phyloP scores from a whole-genome alignment of 2,888 invertebrate species.

The Andrena marginata region DNA sequence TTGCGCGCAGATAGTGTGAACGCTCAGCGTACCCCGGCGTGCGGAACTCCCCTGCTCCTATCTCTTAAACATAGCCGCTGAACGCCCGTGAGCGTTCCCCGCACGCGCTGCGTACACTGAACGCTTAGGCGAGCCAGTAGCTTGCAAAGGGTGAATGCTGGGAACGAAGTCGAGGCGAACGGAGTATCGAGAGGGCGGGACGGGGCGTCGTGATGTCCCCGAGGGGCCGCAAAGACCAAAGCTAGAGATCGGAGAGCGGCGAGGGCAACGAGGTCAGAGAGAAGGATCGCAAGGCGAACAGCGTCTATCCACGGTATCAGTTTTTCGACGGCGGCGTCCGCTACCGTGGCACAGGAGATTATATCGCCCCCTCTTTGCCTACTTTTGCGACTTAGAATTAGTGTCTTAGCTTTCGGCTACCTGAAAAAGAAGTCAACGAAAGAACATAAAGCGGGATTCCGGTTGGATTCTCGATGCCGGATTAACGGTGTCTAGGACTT shows the following conservation, averaged over 20 bases:
- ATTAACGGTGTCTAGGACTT: constrained; percentile 20
- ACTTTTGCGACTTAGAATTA: constrained; percentile 77
- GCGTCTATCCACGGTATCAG: constrained; percentile 59
- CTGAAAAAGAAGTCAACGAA: constrained; percentile 82
- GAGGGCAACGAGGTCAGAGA: constrained; percentile 52
- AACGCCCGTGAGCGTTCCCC: too few relatives aligned
- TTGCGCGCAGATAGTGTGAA: too few relatives aligned
- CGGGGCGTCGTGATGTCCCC: neutral
- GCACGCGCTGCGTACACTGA: too few relatives aligned
- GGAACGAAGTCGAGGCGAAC: too few relatives aligned
- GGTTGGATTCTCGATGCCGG: constrained; percentile 40
- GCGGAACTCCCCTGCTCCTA: too few relatives aligned
- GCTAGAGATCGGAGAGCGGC: constrained; percentile 24
- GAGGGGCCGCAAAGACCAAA: constrained; percentile 16
- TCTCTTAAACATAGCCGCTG: too few relatives aligned
- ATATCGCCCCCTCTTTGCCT: constrained; percentile 74
- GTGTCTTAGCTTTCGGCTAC: constrained; percentile 81
- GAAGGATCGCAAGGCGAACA: constrained; percentile 62
- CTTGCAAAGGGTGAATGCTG: too few relatives aligned
- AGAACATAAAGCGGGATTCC: constrained; percentile 73
- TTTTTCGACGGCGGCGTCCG: constrained; percentile 74
- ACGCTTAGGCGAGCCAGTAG: too few relatives aligned
- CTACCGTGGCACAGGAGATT: constrained; percentile 81
- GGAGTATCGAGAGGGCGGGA: neutral
- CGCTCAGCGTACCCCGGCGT: too few relatives aligned